Conservation (phyloP, 2,797 vertebrate species). For the Ptychadena robeensis region DNA sequence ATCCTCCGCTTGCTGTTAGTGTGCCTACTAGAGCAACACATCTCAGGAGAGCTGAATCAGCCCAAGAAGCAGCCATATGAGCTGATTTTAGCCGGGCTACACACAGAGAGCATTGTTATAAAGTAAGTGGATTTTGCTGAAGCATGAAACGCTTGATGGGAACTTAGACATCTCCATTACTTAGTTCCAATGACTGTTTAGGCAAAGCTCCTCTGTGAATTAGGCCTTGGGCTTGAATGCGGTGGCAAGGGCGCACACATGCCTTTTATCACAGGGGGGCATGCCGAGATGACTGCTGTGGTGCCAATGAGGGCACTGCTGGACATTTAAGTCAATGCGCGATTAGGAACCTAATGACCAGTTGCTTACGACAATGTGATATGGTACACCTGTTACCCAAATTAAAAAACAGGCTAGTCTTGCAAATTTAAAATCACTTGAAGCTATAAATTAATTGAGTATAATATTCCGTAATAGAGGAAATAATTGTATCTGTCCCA, state of each 20-base stretch:
- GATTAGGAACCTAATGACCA: constrained; percentile 41
- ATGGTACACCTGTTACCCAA: neutral
- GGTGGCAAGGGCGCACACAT: neutral
- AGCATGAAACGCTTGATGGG: constrained; percentile 46
- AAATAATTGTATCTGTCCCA: too few species aligned
- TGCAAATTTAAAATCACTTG: neutral
- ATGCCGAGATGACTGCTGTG: neutral
- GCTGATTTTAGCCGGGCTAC: constrained; percentile 34
- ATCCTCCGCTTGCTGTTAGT: constrained; percentile 31
- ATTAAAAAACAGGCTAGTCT: neutral
- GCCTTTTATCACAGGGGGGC: neutral
- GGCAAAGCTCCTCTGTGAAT: constrained; percentile 39
- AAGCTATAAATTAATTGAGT: neutral
- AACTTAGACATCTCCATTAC: constrained; percentile 50
- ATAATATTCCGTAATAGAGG: neutral
- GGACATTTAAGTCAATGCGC: constrained; percentile 17
- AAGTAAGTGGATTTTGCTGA: constrained; percentile 56
- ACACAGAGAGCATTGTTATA: constrained; percentile 49
- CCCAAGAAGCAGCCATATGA: constrained; percentile 35
- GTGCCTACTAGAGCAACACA: constrained; percentile 53
- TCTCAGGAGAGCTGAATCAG: constrained; percentile 59
- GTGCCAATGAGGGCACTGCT: constrained; percentile 4
- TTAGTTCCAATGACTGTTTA: constrained; percentile 48
- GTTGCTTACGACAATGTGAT: constrained; percentile 10
- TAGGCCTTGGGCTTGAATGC: neutral